Conservation (phyloP, 2,797 vertebrate species). For the Diceros bicornis region DNA sequence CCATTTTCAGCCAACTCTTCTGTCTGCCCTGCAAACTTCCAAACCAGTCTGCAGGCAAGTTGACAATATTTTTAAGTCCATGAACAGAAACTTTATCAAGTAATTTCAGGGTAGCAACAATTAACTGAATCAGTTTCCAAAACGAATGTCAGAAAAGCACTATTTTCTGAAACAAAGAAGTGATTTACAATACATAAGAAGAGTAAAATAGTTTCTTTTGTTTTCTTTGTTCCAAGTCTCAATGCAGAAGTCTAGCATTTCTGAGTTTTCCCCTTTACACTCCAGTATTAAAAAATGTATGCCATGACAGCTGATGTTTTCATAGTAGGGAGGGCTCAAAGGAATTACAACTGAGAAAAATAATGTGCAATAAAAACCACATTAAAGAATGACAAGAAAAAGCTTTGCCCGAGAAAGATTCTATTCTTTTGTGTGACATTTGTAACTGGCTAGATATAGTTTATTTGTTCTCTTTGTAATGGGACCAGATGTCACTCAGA, state of each 20-base stretch:
- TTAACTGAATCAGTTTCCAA: conserved; percentile 56
- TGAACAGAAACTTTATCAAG: conserved; percentile 56
- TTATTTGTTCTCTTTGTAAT: conserved; percentile 34
- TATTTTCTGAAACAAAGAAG: conserved; percentile 35
- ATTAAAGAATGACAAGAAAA: conserved; percentile 34
- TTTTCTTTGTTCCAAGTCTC: conserved; percentile 49
- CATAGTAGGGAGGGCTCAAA: conserved; percentile 36
- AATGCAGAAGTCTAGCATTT: background rate
- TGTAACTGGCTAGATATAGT: conserved; percentile 40
- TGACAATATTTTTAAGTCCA: conserved; percentile 56
- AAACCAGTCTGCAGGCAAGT: background rate
- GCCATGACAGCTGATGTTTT: conserved; percentile 52
- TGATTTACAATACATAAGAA: conserved; percentile 53
- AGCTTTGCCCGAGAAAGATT: background rate
- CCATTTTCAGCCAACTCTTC: background rate
- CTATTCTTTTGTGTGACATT: conserved; percentile 47
- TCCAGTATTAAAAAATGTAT: background rate
- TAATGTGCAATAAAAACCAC: conserved; percentile 53
- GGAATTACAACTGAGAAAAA: conserved; percentile 69
- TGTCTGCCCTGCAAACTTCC: conserved; percentile 24
- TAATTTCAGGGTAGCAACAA: conserved; percentile 62
- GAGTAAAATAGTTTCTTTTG: conserved; percentile 14
- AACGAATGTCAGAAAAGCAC: conserved; percentile 47
- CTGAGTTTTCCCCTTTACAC: background rate
- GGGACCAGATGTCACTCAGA: conserved; percentile 32